phyloP scores from a whole-genome alignment of 2,113 vertebrate species.

The Stomatorhinus ivindoensis region DNA sequence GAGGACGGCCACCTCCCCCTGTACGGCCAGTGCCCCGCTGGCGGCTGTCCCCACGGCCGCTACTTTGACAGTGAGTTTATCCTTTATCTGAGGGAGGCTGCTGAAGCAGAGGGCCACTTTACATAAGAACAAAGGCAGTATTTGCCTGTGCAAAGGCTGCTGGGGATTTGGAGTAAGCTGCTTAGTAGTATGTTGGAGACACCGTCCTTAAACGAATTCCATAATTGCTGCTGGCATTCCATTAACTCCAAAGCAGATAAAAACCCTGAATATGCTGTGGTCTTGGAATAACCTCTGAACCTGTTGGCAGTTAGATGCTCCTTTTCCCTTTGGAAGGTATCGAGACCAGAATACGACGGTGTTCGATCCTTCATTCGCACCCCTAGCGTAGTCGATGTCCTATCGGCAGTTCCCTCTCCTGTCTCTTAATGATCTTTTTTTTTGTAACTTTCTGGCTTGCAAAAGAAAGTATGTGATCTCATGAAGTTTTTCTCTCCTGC shows the following conservation, averaged over 20 bases:
- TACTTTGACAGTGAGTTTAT: slow-evolving; percentile 58
- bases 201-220: background rate
- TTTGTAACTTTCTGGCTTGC: background rate
- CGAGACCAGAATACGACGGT: background rate
- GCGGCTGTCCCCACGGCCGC: slow-evolving; percentile 54
- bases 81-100: background rate
- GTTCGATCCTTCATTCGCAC: background rate
- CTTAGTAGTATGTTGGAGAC: background rate
- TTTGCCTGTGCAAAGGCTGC: background rate
- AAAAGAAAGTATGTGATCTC: background rate
- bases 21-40: slow-evolving; percentile 29
- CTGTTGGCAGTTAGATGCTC: background rate
- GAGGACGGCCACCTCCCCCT: slow-evolving; percentile 49
- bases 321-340: background rate
- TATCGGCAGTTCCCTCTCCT: background rate
- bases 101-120: background rate
- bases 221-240: background rate
- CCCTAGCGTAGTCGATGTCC: background rate
- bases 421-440: too few species aligned
- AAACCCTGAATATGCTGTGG: background rate
- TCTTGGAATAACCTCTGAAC: background rate
- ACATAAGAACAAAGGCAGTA: background rate
- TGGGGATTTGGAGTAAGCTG: background rate
- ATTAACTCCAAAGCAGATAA: background rate
- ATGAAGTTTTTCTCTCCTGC: background rate